Percentiles rank a stretch among this genome's conserved stretches.
These are phyloP conservation scores for Amblyjoppa proteus DNA, from an alignment of 2,888 invertebrate species.

Conservation along the genomic window DNA sequence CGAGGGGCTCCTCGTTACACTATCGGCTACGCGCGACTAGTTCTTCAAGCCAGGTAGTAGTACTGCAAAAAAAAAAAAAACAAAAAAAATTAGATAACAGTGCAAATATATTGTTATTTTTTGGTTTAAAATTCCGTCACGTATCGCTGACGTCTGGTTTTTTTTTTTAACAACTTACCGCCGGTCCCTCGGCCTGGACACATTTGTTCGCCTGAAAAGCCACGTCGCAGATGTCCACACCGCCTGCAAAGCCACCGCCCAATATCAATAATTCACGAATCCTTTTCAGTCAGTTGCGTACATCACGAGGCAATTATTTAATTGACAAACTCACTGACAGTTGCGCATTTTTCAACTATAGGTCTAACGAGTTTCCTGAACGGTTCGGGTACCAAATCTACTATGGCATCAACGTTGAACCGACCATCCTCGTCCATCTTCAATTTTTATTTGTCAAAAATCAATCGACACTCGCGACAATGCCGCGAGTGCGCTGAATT, in stretches of 20 bases:
- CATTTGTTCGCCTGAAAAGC: conserved; percentile 82
- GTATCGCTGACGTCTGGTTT: neutral
- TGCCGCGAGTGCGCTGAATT: conserved; percentile 42
- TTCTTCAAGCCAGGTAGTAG: conserved; percentile 48
- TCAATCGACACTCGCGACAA: neutral
- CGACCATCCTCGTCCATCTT: conserved; percentile 84
- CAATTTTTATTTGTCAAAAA: conserved; percentile 12
- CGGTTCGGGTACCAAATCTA: conserved; percentile 83
- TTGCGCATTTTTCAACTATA: conserved; percentile 74
- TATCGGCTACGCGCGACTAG: neutral
- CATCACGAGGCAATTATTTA: neutral
- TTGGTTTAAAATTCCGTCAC: neutral
- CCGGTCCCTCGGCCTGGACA: conserved; percentile 74
- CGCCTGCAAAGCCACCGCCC: conserved; percentile 69
- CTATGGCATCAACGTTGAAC: conserved; percentile 82
- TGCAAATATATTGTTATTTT: neutral
- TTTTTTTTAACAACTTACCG: conserved; percentile 63
- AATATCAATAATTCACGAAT: neutral
- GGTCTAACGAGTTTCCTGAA: conserved; percentile 74
- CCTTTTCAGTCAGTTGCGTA: neutral
- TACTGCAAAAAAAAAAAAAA: conserved; percentile 28
- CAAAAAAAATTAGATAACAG: neutral
- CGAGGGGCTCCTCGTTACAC: neutral
- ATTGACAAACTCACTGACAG: conserved; percentile 77
- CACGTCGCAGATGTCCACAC: conserved; percentile 78